Base-by-base conservation (phyloP, 2,888 invertebrate species). In the Torymus auratus region DNA sequence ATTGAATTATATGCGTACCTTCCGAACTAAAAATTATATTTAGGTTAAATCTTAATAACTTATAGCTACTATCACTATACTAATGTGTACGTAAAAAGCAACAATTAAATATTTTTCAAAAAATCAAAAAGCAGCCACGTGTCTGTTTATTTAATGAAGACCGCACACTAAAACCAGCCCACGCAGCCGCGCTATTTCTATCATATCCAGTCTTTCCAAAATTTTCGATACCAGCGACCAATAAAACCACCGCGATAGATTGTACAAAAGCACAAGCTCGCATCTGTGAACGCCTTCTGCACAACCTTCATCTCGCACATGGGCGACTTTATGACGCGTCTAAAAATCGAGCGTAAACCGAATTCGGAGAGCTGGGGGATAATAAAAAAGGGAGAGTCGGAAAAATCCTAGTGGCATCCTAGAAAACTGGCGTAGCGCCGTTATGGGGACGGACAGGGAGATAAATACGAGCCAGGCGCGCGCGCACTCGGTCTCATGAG, bases 341-440 rank as follows among this genome's bases (percentile, higher is more conserved):
- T 75, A 67, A 75, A 75, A 68, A 61, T 60, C 60, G 68, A 75
- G 55, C 62, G 28, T 72, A 72, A 72, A 72, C 20, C 11, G 11
- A 41, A 14, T 58, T 28, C 20, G n/a, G 58, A 28, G 28, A 28
- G 7, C 28, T n/a, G 12, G 5, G 3, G 17, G 50, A 53, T 61
- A 20, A 23, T 55, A 73, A 64, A 53, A 64, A 53, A 53, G 17
- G 20, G 23, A 50, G 56, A 17, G 41, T 7, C 55, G 17, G 14
- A 52, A 28, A 28, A 28, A 28, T 28, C 28, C 28, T 2, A 28
- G 28, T 28, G 28, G 28, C 28, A 28, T 28, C 28, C 28, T 28
- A 28, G 28, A 28, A 28, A 28, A 28, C 28, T 3, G 65, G 2
- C 15, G 53, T 3, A 17, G 17, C 0, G 52, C 17, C n/a, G 53